Evolutionary conservation across 2,113 vertebrate genomes (phyloP).

Genomic region (Pipa parva): DNA sequence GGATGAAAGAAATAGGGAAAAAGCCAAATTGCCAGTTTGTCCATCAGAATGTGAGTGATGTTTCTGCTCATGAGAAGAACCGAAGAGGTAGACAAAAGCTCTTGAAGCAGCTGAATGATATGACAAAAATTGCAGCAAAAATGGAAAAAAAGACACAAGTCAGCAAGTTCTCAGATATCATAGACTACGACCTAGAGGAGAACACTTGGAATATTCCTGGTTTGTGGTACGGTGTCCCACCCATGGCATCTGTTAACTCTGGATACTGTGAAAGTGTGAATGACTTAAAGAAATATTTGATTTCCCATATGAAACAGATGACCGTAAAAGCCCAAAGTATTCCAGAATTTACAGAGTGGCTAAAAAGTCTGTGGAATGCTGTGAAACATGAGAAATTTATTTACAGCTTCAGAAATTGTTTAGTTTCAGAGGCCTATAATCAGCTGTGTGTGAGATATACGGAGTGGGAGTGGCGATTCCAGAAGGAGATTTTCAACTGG

Average conservation of each 20-base stretch:
- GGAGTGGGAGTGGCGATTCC: conserved; percentile 50
- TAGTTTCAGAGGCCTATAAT: conserved; percentile 34
- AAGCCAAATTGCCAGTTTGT: conserved; percentile 69
- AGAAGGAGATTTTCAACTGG: conserved; percentile 55
- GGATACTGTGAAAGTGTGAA: conserved; percentile 54
- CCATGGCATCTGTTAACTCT: conserved; percentile 53
- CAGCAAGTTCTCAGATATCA: conserved; percentile 47
- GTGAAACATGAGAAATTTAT: conserved; percentile 29
- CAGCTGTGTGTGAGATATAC: conserved; percentile 41
- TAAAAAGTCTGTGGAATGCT: conserved; percentile 48
- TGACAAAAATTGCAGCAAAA: conserved; percentile 57
- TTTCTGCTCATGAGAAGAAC: conserved; percentile 60
- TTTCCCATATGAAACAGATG: conserved; percentile 54
- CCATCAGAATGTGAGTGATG: conserved; percentile 67
- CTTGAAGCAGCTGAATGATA: conserved; percentile 59
- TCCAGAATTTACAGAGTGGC: conserved; percentile 52
- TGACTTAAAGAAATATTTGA: conserved; percentile 52
- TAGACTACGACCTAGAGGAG: conserved; percentile 36
- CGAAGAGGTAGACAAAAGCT: conserved; percentile 56
- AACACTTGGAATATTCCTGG: conserved; percentile 56
- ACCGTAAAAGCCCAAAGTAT: conserved; percentile 41
- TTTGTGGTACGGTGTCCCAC: conserved; percentile 54
- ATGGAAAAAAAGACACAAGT: conserved; percentile 61
- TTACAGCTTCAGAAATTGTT: conserved; percentile 31
- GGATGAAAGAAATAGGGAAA: conserved; percentile 59